Evolutionary conservation across 2,113 vertebrate genomes (phyloP).

Genomic region (Rafetus swinhoei): DNA sequence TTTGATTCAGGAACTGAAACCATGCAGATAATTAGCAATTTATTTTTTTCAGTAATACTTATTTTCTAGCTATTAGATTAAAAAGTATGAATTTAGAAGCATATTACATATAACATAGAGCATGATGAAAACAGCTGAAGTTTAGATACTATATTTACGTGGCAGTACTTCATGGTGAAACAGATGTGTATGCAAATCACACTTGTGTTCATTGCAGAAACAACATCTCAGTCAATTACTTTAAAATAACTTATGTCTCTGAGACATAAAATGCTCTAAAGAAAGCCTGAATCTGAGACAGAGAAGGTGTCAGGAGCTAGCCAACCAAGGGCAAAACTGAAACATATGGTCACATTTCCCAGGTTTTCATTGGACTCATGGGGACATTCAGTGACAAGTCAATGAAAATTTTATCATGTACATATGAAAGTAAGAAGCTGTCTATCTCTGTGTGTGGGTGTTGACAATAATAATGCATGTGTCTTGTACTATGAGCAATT

Average conservation of each 20-base stretch:
- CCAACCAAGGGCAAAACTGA: slow-evolving; percentile 62
- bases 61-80: neutral
- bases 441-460: neutral
- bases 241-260: slow-evolving; percentile 68
- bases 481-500: neutral
- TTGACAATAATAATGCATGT: neutral
- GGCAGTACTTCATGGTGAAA: slow-evolving; percentile 62
- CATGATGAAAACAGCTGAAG: slow-evolving; percentile 44
- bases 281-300: slow-evolving; percentile 56
- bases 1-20: neutral
- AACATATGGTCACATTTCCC: slow-evolving; percentile 65
- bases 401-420: slow-evolving; percentile 38
- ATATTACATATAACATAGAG: neutral
- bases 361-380: slow-evolving; percentile 62
- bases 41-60: neutral
- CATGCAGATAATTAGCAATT: neutral
- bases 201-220: slow-evolving; percentile 65
- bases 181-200: slow-evolving; percentile 69
- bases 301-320: slow-evolving; percentile 59
- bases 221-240: slow-evolving; percentile 62
- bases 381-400: slow-evolving; percentile 71
- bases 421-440: slow-evolving; percentile 20
- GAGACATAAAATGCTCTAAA: slow-evolving; percentile 65
- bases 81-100: neutral
- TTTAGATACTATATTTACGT: slow-evolving; percentile 49